Conservation (phyloP, 1,140 invertebrate species). For the Scaptomyza montana region DNA sequence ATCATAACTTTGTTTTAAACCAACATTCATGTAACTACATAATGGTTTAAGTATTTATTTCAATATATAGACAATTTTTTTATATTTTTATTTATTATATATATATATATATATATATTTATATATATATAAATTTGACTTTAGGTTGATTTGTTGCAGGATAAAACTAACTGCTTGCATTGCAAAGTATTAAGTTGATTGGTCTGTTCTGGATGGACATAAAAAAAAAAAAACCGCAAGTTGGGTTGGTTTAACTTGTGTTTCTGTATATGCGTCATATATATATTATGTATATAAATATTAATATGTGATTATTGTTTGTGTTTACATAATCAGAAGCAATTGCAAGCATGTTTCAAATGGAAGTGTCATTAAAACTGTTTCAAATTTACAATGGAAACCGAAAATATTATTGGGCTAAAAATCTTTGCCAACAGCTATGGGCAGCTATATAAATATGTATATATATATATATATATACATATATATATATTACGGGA, state of each 20-base stretch:
- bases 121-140: slow-evolving; percentile 40
- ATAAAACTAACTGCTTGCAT: slow-evolving; percentile 27
- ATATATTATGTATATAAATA: slow-evolving; percentile 20
- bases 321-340: slow-evolving; percentile 11
- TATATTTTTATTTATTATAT: too few relatives aligned
- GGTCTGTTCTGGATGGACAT: slow-evolving; percentile 34
- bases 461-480: too few relatives aligned
- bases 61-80: slow-evolving; percentile 38
- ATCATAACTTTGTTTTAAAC: slow-evolving; percentile 62
- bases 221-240: background rate
- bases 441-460: too few relatives aligned
- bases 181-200: slow-evolving; percentile 34
- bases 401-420: slow-evolving; percentile 46
- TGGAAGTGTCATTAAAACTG: slow-evolving; percentile 33
- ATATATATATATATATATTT: slow-evolving; percentile 39
- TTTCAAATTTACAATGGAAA: slow-evolving; percentile 74
- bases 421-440: background rate
- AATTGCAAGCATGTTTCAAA: slow-evolving; percentile 6
- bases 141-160: slow-evolving; percentile 42
- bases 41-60: slow-evolving; percentile 37
- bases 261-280: slow-evolving; percentile 10
- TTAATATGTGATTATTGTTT: slow-evolving; percentile 31
- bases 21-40: slow-evolving; percentile 65
- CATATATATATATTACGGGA: slow-evolving; percentile 27
- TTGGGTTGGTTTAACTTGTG: background rate